Evolutionary conservation across 2,888 invertebrate species (phyloP), one percentile per base, ranked within the genome.

Genomic region (Ceraclea dissimilis): DNA sequence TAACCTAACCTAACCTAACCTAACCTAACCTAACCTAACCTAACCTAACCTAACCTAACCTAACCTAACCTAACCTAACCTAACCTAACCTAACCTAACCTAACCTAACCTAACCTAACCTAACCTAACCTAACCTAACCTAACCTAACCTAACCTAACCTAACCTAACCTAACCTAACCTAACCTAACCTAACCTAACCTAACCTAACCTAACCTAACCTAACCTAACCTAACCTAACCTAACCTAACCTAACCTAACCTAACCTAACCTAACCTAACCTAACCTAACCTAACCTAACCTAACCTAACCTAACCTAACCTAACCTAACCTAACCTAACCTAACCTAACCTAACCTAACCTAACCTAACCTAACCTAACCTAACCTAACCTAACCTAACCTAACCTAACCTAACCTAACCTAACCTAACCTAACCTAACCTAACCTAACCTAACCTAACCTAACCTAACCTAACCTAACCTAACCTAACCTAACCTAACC

Each of bases 401-500:
- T 51, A 51, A 56, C 49, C 55, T 51, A 51, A 54, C 54, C 54
- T 59, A 57, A 57, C 49, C 55, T 50, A 50, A 55, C 51, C 59
- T 56, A 62, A 57, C 60, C 58, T 57, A 61, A 57, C 61, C 56
- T 59, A 54, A 61, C 58, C 58, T 59, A 61, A 59, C 62, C 59
- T 56, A 58, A 57, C 33, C 44, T 51, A 39, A 49, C 57, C 57
- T 57, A 57, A 57, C 57, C 53, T 57, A 57, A 57, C 57, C 53
- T 54, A 54, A 43, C 50, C 49, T 50, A 51, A 49, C 50, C 54
- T 54, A 54, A 39, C 39, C 62, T 62, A 62, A 62, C 62, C 62
- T 62, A 62, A 62, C 62, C 62, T 62, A 62, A 62, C 62, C 62
- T 63, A 63, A 63, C 63, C 63, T 63, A 63, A 63, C 63, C 63